Conservation (phyloP, 2,113 vertebrate genomes). For the Mungos mungo region DNA sequence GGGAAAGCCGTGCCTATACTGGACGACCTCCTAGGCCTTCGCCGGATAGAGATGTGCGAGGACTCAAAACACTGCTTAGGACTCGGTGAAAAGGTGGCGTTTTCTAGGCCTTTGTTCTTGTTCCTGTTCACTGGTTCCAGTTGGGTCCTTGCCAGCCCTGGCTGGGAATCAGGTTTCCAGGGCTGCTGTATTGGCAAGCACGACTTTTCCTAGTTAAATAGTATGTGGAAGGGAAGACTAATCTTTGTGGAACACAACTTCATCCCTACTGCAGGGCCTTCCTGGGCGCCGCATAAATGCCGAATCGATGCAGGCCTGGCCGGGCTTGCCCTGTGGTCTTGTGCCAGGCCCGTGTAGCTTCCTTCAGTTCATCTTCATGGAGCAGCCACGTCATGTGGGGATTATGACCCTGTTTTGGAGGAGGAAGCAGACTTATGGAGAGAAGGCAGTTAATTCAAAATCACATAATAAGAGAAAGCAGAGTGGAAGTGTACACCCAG, state of each 20-base stretch:
- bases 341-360: neutral
- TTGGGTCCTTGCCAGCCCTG: neutral
- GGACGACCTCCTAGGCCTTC: neutral
- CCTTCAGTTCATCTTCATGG: neutral
- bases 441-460: conserved; percentile 10
- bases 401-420: neutral
- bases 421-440: neutral
- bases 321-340: neutral
- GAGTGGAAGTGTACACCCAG: neutral
- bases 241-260: neutral
- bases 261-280: neutral
- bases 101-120: conserved; percentile 53
- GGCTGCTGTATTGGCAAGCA: neutral
- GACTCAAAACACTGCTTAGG: neutral
- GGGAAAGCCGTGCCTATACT: neutral
- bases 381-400: neutral
- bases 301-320: neutral
- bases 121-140: neutral
- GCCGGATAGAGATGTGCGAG: neutral
- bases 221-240: neutral
- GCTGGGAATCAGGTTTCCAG: neutral
- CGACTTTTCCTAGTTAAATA: conserved; percentile 9
- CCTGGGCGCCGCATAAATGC: neutral
- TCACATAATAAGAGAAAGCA: neutral
- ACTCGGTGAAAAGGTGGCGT: neutral